Evolutionary conservation across 2,113 vertebrate species (phyloP), one percentile per base, ranked within the genome.

Genomic region (Petroica traversi): DNA sequence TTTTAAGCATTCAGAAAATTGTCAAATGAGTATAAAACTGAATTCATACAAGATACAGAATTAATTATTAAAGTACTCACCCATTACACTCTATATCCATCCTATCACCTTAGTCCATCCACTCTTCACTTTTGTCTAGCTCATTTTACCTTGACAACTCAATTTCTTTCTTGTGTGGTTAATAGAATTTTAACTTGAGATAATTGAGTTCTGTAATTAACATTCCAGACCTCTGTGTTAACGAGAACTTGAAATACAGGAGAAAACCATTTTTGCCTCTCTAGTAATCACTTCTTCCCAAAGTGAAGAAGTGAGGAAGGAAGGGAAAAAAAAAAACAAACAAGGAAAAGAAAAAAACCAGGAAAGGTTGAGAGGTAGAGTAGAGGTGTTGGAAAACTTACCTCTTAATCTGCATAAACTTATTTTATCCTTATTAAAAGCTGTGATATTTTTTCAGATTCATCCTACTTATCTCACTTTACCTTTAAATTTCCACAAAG

Each of bases 141-240:
- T 74, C 17, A 25, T 34, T 67, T 89, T 72, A 52, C 57, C 61
- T 68, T 91, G 73, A 49, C 38, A 88, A 68, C 25, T 91, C 52
- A 8, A 54, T 84, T 92, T 92, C 51, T 81, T 68, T 67, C 38
- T 11, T 14, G 5, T 33, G 52, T 58, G 61, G 83, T 64, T 81
- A 87, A 82, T 23, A 57, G 64, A 89, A 91, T 78, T 93, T 93
- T 89, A 93, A 72, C 46, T 52, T 64, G 46, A 81, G 73, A 61
- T 89, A 95, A 89, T 33, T 85, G 64, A 92, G 40, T 81, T 84
- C 52, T 87, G 18, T 91, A 91, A 96, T 95, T 93, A 92, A 72
- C 66, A 75, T 92, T 78, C 23, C n/a, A 91, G 89, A 43, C 52
- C 31, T 75, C 61, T 84, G 20, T 61, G 52, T 4, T 82, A 89